Evolutionary conservation across 1,140 invertebrate genomes (phyloP).

Genomic region (Diabrotica undecimpunctata): DNA sequence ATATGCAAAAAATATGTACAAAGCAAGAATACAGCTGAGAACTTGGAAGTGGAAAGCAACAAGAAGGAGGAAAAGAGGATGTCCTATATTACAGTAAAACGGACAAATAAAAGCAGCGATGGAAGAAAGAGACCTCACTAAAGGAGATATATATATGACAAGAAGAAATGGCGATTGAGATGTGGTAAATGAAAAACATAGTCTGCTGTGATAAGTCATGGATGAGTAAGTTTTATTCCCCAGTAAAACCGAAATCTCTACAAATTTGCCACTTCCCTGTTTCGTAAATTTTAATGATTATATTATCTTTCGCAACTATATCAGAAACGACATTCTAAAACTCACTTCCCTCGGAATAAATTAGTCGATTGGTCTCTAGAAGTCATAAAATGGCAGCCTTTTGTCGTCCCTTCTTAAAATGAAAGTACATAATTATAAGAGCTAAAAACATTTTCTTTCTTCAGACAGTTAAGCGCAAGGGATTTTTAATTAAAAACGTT

Average conservation of each 20-base stretch:
- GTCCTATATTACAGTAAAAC: too few relatives aligned
- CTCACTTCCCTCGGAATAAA: neutral
- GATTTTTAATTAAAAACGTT: slow-evolving; percentile 3
- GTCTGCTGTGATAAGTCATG: too few relatives aligned
- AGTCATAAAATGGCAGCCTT: neutral
- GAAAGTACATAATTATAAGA: neutral
- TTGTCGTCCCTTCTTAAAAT: neutral
- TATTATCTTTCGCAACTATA: neutral
- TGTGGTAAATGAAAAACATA: too few relatives aligned
- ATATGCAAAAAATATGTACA: too few relatives aligned
- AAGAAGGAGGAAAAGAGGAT: too few relatives aligned
- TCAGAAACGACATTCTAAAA: neutral
- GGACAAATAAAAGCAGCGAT: too few relatives aligned
- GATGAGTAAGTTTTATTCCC: too few relatives aligned
- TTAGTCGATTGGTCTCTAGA: neutral
- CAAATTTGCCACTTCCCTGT: neutral
- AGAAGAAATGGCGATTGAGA: too few relatives aligned
- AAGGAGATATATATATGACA: too few relatives aligned
- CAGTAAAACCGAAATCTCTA: neutral
- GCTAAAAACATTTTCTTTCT: slow-evolving; percentile 2
- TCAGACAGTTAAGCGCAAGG: neutral
- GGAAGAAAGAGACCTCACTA: too few relatives aligned
- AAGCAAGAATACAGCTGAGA: too few relatives aligned
- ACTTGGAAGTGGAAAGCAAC: too few relatives aligned
- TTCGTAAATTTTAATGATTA: neutral